These are phyloP conservation scores for Anguilla megastoma DNA, from an alignment of 2,797 vertebrate genomes.

Conservation along the genomic window DNA sequence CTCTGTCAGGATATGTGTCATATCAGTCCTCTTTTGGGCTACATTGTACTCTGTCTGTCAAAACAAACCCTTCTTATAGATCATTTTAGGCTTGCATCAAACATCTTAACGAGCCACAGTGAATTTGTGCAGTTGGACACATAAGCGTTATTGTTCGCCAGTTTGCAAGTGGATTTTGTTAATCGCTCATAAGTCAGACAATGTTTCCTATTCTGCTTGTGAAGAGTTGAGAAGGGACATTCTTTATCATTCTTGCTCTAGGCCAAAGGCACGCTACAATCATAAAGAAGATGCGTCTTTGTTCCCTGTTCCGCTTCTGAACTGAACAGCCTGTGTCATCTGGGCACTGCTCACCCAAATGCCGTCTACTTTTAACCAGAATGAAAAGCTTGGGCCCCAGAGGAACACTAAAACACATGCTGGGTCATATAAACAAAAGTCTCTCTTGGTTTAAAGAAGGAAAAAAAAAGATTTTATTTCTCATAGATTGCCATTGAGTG, in stretches of 20 bases:
- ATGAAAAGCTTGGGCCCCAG: conserved; percentile 43
- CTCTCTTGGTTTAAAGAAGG: conserved; percentile 33
- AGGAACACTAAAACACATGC: conserved; percentile 40
- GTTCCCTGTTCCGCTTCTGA: conserved; percentile 55
- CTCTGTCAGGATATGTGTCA: conserved; percentile 3
- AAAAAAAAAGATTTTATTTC: not conserved
- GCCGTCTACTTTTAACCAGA: conserved; percentile 51
- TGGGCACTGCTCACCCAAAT: conserved; percentile 44
- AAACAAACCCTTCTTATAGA: conserved; percentile 19
- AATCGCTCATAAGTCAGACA: conserved; percentile 55
- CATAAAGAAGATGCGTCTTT: conserved; percentile 64
- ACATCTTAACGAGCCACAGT: conserved; percentile 41
- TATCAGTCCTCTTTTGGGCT: conserved; percentile 35
- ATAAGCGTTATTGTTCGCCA: conserved; percentile 61
- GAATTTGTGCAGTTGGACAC: conserved; percentile 56
- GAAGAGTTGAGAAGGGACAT: conserved; percentile 56
- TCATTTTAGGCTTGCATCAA: conserved; percentile 36
- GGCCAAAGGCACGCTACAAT: conserved; percentile 50
- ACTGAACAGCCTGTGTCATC: conserved; percentile 46
- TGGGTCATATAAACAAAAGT: conserved; percentile 42
- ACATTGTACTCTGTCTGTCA: conserved; percentile 38
- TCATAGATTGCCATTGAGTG: not conserved
- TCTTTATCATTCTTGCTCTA: conserved; percentile 65
- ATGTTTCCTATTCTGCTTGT: conserved; percentile 59
- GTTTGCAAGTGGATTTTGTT: conserved; percentile 65